Evolutionary conservation across 2,888 invertebrate genomes (phyloP).

Genomic region (Trichacis sp.): DNA sequence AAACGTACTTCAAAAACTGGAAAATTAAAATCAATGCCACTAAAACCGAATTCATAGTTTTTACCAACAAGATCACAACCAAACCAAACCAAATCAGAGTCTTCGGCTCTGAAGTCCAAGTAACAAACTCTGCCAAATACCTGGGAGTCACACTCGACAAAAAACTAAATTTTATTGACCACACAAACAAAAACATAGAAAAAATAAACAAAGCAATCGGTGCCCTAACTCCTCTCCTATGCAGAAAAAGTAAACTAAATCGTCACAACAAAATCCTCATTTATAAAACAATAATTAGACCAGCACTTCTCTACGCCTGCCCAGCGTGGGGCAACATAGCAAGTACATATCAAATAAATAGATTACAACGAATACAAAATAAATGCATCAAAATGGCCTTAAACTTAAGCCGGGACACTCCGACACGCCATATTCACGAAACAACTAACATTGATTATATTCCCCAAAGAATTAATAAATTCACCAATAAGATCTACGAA

Average conservation of each 20-base stretch:
- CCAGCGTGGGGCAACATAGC: constrained; percentile 28
- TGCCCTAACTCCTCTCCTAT: constrained; percentile 13
- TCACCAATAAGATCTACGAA: too few relatives aligned
- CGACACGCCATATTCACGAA: too few relatives aligned
- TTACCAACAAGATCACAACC: too few relatives aligned
- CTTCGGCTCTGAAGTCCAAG: not conserved
- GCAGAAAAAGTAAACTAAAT: constrained; percentile 4
- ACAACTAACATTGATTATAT: too few relatives aligned
- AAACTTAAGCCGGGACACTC: too few relatives aligned
- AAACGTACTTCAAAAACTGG: too few relatives aligned
- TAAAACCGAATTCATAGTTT: too few relatives aligned
- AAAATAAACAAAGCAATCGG: constrained; percentile 11
- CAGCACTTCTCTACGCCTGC: constrained; percentile 44
- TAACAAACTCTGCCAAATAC: not conserved
- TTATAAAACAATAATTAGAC: constrained; percentile 45
- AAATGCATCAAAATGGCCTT: too few relatives aligned
- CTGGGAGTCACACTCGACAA: too few relatives aligned
- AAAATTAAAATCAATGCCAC: not conserved
- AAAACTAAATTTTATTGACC: not conserved
- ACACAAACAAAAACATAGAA: constrained; percentile 1
- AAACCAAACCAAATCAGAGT: not conserved
- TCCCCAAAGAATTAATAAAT: too few relatives aligned
- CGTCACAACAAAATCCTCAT: constrained; percentile 41
- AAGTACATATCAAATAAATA: not conserved
- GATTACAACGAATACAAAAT: too few relatives aligned